These are phyloP conservation scores for Coremacera marginata DNA, from an alignment of 2,888 invertebrate species.

Conservation along the genomic window DNA sequence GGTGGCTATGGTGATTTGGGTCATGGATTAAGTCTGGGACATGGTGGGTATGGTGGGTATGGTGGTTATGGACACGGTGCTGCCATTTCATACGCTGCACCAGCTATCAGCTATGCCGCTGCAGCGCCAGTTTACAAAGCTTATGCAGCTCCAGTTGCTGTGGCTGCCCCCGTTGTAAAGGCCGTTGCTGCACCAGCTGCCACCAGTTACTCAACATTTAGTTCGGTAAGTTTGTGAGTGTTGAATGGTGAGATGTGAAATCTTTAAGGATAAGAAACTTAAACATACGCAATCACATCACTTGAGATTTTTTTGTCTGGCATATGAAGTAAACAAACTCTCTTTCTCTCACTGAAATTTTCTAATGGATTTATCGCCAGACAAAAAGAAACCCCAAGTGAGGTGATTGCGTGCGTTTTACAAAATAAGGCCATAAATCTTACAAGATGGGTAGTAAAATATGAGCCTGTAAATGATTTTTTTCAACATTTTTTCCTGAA, in stretches of 20 bases:
- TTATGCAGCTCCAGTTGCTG: constrained; percentile 47
- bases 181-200: constrained; percentile 69
- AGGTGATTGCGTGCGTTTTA: too few relatives aligned
- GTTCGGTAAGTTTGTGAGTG: constrained; percentile 63
- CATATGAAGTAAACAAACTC: too few relatives aligned
- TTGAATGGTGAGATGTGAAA: background rate
- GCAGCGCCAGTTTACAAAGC: constrained; percentile 42
- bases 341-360: too few relatives aligned
- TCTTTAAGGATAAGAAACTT: too few relatives aligned
- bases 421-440: too few relatives aligned
- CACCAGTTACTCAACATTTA: constrained; percentile 74
- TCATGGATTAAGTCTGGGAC: constrained; percentile 33
- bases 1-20: constrained; percentile 42
- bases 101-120: constrained; percentile 58
- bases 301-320: too few relatives aligned
- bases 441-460: too few relatives aligned
- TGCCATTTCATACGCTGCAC: constrained; percentile 54
- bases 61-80: constrained; percentile 49
- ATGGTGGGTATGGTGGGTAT: constrained; percentile 41
- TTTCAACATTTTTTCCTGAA: too few relatives aligned
- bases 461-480: too few relatives aligned
- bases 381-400: too few relatives aligned
- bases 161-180: constrained; percentile 59
- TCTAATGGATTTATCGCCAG: too few relatives aligned
- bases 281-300: too few relatives aligned